Evolutionary conservation across 23 tunicate species (phyloP).

Genomic region (Ascidia mentula): DNA sequence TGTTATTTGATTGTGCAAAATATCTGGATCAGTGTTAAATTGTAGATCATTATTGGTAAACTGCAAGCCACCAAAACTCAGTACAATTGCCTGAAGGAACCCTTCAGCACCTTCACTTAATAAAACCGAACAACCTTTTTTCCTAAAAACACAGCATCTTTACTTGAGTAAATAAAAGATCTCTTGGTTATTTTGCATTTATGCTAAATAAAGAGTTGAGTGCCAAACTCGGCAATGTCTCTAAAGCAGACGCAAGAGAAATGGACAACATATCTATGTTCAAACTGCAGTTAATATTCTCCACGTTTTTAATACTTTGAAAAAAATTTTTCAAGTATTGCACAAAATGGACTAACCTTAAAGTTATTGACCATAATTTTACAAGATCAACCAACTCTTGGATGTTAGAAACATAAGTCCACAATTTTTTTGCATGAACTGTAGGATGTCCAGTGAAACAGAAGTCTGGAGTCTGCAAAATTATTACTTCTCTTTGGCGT

Average conservation of each 20-base stretch:
- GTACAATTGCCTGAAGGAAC: slow-evolving; percentile 88
- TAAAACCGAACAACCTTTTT: slow-evolving; percentile 59
- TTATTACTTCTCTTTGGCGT: no score
- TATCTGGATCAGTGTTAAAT: slow-evolving; percentile 71
- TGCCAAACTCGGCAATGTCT: no score
- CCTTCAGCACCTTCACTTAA: slow-evolving; percentile 99
- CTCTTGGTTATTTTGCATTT: no score
- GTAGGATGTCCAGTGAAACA: slow-evolving; percentile 84
- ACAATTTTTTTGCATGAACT: slow-evolving; percentile 55
- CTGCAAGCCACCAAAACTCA: slow-evolving; percentile 90
- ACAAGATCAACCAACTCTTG: slow-evolving; percentile 38
- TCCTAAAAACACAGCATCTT: no score
- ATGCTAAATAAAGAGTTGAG: no score
- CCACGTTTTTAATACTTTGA: neutral
- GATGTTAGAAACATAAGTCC: slow-evolving; percentile 50
- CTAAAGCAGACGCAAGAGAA: no score
- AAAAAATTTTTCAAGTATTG: neutral
- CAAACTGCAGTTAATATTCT: no score
- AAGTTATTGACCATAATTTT: slow-evolving; percentile 54
- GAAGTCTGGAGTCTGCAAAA: slow-evolving; percentile 86
- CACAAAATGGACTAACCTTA: slow-evolving; percentile 9
- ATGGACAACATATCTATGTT: no score
- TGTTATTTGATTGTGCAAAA: slow-evolving; percentile 88
- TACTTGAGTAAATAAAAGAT: no score
- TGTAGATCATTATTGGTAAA: slow-evolving; percentile 78